Evolutionary conservation across 1,140 invertebrate species (phyloP), one percentile per base, ranked within the genome.

Genomic region (Orius insidiosus): DNA sequence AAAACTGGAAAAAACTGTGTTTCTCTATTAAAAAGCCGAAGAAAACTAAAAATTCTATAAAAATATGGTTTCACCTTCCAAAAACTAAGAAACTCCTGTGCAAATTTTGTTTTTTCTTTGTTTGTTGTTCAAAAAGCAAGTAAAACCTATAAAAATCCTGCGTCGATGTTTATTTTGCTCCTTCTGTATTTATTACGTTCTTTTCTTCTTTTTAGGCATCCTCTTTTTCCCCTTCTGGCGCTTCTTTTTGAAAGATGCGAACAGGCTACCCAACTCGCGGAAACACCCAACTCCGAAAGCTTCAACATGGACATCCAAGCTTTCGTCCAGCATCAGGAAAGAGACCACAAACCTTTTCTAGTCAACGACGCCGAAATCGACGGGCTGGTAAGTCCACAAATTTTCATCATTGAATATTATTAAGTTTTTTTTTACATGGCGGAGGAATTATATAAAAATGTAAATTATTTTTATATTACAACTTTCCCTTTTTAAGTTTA

Each of bases 211-310:
- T 69, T 52, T 65, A 92, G 87, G 57, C 93, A 97, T 68, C 92
- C 92, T 0, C 65, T 98, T 3, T 97, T 94, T 63, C 92, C 93
- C 2, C 66, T 98, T 16, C 67, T 98, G 57, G 87, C 88, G 13
- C 66, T 95, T 47, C 74, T 98, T 13, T 85, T 97, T 63, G 90
- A 98, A 73, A 80, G 93, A 74, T 97, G 93, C 69, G 93, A 98
- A 67, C 74, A 92, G 57, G 93, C 93, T 7, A 95, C 90, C 1
- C 76, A 90, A 63, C 75, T 85, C 59, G 72, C 80, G 56, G 75
- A 93, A 73, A 74, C 85, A 45, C 86, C 86, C 37, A 87, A 83
- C 19, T 85, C 85, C 41, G 86, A 90, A 60, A 85, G 83, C 52
- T 94, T 94, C 72, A 90, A 82, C 65, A 75, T 83, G 66, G 80